Percentiles rank a stretch among this genome's conserved stretches.
Conservation (phyloP, 1,140 invertebrate species). For the Marisa cornuarietis region DNA sequence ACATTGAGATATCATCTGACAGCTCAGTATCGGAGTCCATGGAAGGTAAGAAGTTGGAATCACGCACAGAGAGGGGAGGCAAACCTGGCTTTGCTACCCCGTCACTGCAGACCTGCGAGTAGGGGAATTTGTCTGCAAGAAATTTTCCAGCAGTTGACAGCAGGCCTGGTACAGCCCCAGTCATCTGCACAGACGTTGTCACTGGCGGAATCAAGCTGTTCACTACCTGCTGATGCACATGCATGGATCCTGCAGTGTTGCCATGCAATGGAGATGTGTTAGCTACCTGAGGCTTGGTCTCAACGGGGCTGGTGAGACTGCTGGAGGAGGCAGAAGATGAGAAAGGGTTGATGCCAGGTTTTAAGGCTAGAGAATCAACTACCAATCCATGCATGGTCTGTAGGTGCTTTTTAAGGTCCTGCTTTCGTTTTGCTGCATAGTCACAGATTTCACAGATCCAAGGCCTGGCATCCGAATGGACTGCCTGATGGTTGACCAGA, state of each 20-base stretch:
- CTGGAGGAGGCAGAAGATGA: not conserved
- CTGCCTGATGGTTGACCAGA: conserved; percentile 41
- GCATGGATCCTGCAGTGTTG: too few species aligned
- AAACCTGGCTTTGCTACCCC: not conserved
- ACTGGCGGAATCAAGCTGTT: too few species aligned
- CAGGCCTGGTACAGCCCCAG: too few species aligned
- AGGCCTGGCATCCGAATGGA: conserved; percentile 41
- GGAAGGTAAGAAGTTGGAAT: too few species aligned
- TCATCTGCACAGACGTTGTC: too few species aligned
- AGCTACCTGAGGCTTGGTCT: not conserved
- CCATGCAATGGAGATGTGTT: not conserved
- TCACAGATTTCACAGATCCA: conserved; percentile 42
- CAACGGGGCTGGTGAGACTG: not conserved
- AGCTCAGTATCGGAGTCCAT: too few species aligned
- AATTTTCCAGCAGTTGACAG: not conserved
- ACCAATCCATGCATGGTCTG: conserved; percentile 37
- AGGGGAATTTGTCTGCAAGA: not conserved
- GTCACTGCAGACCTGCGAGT: not conserved
- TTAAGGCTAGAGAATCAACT: conserved; percentile 30
- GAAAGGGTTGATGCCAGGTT: conserved; percentile 4
- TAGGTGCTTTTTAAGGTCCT: conserved; percentile 44
- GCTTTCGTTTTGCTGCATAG: conserved; percentile 44
- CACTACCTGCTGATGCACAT: too few species aligned
- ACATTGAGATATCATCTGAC: too few species aligned
- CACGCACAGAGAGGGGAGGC: too few species aligned